Conservation (phyloP, 2,113 vertebrate species). For the Dolichotis patagonum region DNA sequence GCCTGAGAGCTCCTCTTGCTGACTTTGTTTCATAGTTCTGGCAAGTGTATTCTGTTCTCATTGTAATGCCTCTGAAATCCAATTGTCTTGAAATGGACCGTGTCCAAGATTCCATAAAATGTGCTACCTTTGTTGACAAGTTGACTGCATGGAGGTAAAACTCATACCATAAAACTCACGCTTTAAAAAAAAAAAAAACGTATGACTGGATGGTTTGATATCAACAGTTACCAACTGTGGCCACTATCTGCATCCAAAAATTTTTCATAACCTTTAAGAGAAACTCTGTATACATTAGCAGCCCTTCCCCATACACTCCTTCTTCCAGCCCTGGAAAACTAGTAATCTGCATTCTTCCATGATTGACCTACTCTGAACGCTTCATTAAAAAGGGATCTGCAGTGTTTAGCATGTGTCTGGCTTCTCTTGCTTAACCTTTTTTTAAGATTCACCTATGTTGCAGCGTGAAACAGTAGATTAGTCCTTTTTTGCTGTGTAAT, state of each 20-base stretch:
- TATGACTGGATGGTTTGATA: background rate
- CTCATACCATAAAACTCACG: background rate
- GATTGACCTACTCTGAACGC: background rate
- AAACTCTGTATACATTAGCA: background rate
- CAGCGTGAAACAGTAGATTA: background rate
- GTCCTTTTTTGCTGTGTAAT: background rate
- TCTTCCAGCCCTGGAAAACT: background rate
- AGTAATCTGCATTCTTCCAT: background rate
- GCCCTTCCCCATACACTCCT: background rate
- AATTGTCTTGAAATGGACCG: background rate
- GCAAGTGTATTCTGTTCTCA: background rate
- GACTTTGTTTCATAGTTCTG: background rate
- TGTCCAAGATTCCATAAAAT: background rate
- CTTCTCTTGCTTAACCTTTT: background rate
- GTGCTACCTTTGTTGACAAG: background rate
- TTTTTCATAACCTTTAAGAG: background rate
- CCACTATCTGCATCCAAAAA: background rate
- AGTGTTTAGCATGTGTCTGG: background rate
- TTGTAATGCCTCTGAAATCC: background rate
- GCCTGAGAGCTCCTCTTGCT: background rate
- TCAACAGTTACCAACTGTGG: background rate
- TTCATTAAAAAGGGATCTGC: background rate
- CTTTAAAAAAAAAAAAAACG: background rate
- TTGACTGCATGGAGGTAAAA: background rate
- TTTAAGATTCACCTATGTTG: background rate